These are phyloP conservation scores for Palythoa grandiflora DNA, from an alignment of 92 coral and sea anemone species.

Conservation along the genomic window DNA sequence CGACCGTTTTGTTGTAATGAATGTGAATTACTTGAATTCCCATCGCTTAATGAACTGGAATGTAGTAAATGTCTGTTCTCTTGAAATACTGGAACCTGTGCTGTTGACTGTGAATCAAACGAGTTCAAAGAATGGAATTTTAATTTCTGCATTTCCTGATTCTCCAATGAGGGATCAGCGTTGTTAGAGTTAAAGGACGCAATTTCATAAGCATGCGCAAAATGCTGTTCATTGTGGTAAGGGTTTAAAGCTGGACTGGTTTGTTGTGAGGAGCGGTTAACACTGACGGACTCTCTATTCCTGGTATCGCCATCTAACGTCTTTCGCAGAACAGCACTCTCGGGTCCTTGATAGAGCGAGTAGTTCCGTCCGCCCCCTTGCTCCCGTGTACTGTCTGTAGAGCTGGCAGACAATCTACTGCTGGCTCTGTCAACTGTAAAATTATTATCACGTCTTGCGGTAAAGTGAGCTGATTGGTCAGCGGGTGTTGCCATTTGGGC, in stretches of 20 bases:
- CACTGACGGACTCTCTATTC: not conserved
- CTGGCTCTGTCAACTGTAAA: not conserved
- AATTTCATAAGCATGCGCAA: not conserved
- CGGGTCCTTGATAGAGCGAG: conserved; percentile 30
- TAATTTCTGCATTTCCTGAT: not conserved
- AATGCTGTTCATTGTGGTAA: not conserved
- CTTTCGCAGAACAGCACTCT: not conserved
- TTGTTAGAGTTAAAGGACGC: not conserved
- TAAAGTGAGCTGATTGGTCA: not conserved
- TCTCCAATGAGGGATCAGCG: not conserved
- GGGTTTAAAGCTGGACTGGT: not conserved
- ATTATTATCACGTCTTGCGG: conserved; percentile 3
- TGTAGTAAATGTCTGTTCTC: not conserved
- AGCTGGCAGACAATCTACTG: conserved; percentile 5
- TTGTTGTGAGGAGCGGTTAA: not conserved
- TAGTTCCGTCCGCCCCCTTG: not conserved
- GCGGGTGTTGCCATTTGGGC: not conserved
- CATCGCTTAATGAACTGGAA: not conserved
- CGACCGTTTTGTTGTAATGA: not conserved
- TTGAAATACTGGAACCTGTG: not conserved
- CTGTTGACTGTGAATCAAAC: not conserved
- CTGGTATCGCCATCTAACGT: not conserved
- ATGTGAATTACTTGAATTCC: not conserved
- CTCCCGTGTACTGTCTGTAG: not conserved
- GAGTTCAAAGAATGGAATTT: not conserved